Conservation (phyloP, 2,888 invertebrate genomes). For the Yponomeuta malinellus region DNA sequence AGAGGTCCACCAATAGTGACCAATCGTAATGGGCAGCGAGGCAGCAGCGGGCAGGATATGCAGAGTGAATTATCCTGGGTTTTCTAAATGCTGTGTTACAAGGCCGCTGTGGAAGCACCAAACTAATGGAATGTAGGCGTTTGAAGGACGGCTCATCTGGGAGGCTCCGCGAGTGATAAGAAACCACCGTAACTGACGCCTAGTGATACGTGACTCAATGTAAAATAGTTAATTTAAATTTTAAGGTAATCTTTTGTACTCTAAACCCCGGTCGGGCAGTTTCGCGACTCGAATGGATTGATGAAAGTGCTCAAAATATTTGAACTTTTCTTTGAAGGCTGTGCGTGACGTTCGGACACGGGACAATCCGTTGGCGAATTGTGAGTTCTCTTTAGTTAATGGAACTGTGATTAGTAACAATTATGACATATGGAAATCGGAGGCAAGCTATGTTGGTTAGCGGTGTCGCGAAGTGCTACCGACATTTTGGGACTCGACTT, state of each 20-base stretch:
- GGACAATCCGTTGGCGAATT: background rate
- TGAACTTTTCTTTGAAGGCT: conserved; percentile 25
- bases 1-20: no score
- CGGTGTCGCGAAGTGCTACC: background rate
- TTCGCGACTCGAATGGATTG: background rate
- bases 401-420: background rate
- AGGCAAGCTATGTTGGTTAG: background rate
- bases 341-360: conserved; percentile 20
- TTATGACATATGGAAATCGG: background rate
- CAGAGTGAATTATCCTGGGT: no score
- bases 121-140: no score
- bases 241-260: conserved; percentile 25
- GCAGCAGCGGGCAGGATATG: no score
- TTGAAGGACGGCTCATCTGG: background rate
- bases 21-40: no score
- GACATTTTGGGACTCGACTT: conserved; percentile 18
- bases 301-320: conserved; percentile 19
- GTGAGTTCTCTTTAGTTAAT: background rate
- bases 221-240: conserved; percentile 20
- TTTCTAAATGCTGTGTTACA: no score
- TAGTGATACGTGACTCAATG: conserved; percentile 1
- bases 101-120: no score
- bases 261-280: conserved; percentile 4
- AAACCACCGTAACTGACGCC: conserved; percentile 2
- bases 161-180: background rate